These are phyloP conservation scores for Leucozona laternaria DNA, from an alignment of 2,888 invertebrate species.

Conservation along the genomic window DNA sequence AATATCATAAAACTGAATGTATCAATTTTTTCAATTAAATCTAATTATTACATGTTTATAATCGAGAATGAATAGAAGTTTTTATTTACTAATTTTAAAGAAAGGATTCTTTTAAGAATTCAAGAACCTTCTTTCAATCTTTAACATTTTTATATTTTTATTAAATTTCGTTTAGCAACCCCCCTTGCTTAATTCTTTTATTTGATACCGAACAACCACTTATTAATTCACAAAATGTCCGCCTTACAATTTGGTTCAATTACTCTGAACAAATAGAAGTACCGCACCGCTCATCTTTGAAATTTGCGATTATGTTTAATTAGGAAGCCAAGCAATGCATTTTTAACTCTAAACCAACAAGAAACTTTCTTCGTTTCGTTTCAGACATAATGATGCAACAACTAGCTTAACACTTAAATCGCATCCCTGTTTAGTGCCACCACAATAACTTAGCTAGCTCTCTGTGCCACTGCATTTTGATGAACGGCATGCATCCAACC, in stretches of 20 bases:
- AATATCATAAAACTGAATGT: no score
- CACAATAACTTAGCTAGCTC: background rate
- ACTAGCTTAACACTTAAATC: constrained; percentile 37
- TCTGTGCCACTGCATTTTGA: constrained; percentile 26
- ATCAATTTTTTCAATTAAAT: no score
- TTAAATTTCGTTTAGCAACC: background rate
- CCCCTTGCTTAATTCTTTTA: background rate
- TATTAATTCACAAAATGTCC: background rate
- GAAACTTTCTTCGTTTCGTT: constrained; percentile 5
- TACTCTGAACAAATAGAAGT: background rate
- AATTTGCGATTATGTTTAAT: constrained; percentile 15
- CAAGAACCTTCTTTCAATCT: no score
- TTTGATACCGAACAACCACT: background rate
- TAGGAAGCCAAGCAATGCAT: constrained; percentile 15
- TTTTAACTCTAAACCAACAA: constrained; percentile 25
- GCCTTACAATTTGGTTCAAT: background rate
- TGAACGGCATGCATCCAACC: constrained; percentile 19
- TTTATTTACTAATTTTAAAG: no score
- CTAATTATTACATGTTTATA: no score
- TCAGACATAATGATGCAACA: constrained; percentile 41
- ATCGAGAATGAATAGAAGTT: no score
- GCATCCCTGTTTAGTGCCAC: constrained; percentile 10
- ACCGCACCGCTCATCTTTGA: background rate
- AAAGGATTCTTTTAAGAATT: no score
- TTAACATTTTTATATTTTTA: no score